A percentile compares a stretch with the other conserved stretches of the same genome.
These are phyloP conservation scores for Pachymerium ferrugineum DNA, from an alignment of 2,888 invertebrate genomes.

Conservation along the genomic window DNA sequence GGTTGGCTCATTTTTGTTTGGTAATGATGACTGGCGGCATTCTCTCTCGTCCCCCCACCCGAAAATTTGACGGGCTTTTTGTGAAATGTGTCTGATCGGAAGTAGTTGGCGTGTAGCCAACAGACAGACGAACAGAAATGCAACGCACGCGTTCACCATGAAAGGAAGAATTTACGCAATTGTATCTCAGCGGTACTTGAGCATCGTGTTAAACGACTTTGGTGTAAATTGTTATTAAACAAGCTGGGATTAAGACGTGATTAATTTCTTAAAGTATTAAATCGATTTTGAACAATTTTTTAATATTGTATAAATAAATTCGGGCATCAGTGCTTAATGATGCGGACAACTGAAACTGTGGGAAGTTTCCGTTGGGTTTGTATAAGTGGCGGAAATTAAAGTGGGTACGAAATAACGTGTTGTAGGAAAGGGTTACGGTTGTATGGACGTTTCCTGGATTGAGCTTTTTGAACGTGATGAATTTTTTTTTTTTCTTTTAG, in stretches of 20 bases:
- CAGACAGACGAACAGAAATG: neutral
- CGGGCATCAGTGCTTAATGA: neutral
- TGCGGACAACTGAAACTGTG: neutral
- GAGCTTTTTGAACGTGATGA: neutral
- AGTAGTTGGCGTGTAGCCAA: constrained; percentile 20
- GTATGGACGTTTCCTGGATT: neutral
- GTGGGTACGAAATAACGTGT: neutral
- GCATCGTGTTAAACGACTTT: no score
- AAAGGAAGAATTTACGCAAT: constrained; percentile 12
- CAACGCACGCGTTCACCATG: neutral
- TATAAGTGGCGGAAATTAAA: neutral
- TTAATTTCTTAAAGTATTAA: no score
- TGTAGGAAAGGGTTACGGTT: neutral
- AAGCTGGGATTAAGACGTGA: no score
- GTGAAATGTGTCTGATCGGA: constrained; percentile 17
- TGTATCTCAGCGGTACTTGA: no score
- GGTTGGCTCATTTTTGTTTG: neutral
- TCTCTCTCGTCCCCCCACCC: no score
- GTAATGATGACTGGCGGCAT: neutral
- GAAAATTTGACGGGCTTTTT: neutral
- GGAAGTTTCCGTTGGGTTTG: neutral
- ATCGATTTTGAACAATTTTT: no score
- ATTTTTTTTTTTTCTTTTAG: neutral
- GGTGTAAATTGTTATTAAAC: no score
- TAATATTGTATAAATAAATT: no score